Evolutionary conservation across 2,888 invertebrate species (phyloP).

Genomic region (Hirtodrosophila cameraria): DNA sequence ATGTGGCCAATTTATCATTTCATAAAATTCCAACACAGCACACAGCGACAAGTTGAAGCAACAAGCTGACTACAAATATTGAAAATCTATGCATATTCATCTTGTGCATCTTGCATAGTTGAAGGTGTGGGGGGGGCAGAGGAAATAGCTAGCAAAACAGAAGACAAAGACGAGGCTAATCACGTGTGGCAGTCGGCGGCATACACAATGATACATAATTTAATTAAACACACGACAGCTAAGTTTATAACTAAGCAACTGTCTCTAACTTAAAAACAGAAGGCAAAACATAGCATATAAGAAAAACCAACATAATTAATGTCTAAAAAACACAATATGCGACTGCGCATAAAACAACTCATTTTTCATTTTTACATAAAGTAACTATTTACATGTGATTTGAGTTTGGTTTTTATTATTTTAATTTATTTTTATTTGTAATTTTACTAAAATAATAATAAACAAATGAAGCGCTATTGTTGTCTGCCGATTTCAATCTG

Average conservation of each 20-base stretch:
- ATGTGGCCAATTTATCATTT: constrained; percentile 76
- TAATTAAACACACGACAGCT: constrained; percentile 52
- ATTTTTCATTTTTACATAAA: constrained; percentile 54
- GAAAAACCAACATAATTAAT: constrained; percentile 1
- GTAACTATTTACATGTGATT: constrained; percentile 50
- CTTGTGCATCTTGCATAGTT: constrained; percentile 17
- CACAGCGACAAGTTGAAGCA: constrained; percentile 47
- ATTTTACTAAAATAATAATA: constrained; percentile 38
- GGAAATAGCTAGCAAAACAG: constrained; percentile 41
- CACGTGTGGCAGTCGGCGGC: constrained; percentile 60
- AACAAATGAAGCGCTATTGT: constrained; percentile 66
- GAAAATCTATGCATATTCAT: constrained; percentile 65
- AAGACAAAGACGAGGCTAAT: constrained; percentile 66
- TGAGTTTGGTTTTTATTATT: constrained; percentile 18
- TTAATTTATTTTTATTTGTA: constrained; percentile 18
- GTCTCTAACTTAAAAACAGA: not conserved
- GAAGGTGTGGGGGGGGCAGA: not conserved
- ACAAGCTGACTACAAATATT: constrained; percentile 52
- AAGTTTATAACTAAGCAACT: not conserved
- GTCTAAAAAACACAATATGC: not conserved
- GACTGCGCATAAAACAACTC: constrained; percentile 11
- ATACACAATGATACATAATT: constrained; percentile 52
- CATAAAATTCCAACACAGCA: constrained; percentile 67
- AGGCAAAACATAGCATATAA: not conserved
- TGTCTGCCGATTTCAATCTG: constrained; percentile 31